A percentile compares a stretch with the other conserved stretches of the same genome.
Evolutionary conservation across 2,797 vertebrate species (phyloP).

Genomic region (Uromys caudimaculatus): DNA sequence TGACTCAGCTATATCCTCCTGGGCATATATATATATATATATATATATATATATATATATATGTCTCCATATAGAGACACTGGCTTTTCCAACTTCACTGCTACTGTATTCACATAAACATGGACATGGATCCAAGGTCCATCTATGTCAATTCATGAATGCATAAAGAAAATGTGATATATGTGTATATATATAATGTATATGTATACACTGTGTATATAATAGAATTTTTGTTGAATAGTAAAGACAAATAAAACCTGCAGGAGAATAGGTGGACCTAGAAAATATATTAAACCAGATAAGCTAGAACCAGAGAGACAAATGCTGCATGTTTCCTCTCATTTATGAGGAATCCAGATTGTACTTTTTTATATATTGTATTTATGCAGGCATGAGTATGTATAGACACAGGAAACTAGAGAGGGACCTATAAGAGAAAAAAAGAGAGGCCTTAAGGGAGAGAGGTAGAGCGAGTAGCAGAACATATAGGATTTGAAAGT

Average conservation of each 20-base stretch:
- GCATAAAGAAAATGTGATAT: not conserved
- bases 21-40: not conserved
- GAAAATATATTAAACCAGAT: not conserved
- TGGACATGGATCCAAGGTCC: not conserved
- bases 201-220: not conserved
- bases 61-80: not conserved
- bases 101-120: too few species aligned
- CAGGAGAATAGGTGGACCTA: not conserved
- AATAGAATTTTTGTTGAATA: not conserved
- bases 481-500: not conserved
- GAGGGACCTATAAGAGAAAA: not conserved
- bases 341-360: not conserved
- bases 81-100: not conserved
- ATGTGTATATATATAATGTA: not conserved
- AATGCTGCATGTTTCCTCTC: not conserved
- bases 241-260: not conserved
- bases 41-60: not conserved
- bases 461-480: not conserved
- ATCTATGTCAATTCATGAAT: not conserved
- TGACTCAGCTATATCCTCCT: not conserved
- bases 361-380: not conserved
- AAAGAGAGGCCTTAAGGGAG: not conserved
- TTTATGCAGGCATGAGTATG: not conserved
- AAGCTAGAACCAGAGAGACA: not conserved
- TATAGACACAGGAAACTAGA: not conserved